Base-by-base conservation (phyloP, 2,888 invertebrate species). In the Anaspis maculata region DNA sequence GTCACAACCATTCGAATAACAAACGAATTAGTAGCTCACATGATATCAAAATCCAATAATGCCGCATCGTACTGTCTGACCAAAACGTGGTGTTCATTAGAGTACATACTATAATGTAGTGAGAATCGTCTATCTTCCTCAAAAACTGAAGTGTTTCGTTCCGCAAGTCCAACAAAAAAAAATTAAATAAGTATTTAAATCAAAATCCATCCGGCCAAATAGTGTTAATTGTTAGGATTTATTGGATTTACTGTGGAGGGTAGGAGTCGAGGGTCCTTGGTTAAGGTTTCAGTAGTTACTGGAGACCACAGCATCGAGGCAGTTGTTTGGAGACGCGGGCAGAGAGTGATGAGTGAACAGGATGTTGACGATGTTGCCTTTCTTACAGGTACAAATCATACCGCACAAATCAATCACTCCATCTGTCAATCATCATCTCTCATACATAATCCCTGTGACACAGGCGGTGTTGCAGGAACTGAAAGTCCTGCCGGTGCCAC, bases 351-450 rank as follows among this genome's bases (percentile, higher is more conserved):
- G 88, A 87, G 85, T 67, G 89, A 90, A 62, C 87, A 86, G 65
- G 90, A 90, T 71, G 77, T 90, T 61, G 90, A 90, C 64, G 90
- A 90, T 72, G 88, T 89, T 57, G 89, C 90, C 43, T 90, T 90
- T 72, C 72, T 90, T 66, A 89, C 89, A 71, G 89, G 88, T 85
- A 63, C 59, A 51, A 46, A 32, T 41, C 39, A 34, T 29, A 49
- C 48, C 45, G 51, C 55, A 48, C 57, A 52, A 50, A 51, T 56
- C 45, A 45, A 48, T 48, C 55, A 56, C 46, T 49, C 53, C 45
- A 52, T 52, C 48, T 55, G 55, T 47, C 54, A 55, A 48, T 55
- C 56, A 49, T 57, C 58, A 52, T 59, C 59, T 48, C 56, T 61
- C 50, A 59, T 63, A 15, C 58, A 61, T 58, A 62, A 64, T 50